Conservation (phyloP, 2,888 invertebrate species). For the Neoascia interrupta region DNA sequence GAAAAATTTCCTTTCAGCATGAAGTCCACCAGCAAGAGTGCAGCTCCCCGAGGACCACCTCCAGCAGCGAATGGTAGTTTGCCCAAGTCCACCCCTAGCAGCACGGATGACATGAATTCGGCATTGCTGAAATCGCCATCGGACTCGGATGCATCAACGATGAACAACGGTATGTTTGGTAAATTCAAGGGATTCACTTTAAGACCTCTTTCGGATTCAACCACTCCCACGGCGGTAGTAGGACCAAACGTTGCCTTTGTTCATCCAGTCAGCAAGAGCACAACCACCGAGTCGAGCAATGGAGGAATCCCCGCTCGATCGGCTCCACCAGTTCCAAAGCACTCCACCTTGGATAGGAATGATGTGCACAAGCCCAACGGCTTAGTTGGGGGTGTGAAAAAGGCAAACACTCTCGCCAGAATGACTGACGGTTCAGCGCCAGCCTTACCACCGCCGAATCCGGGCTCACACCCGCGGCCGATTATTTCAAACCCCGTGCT, state of each 20-base stretch:
- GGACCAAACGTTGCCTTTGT: constrained; percentile 82
- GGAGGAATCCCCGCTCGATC: constrained; percentile 80
- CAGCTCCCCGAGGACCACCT: constrained; percentile 75
- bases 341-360: constrained; percentile 77
- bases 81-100: constrained; percentile 82
- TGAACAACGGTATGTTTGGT: constrained; percentile 87
- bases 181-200: constrained; percentile 93
- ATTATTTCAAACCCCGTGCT: constrained; percentile 90
- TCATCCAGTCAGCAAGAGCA: constrained; percentile 75
- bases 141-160: constrained; percentile 80
- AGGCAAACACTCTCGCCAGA: constrained; percentile 61
- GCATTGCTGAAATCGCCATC: constrained; percentile 83
- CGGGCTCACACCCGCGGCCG: constrained; percentile 84
- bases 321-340: constrained; percentile 85
- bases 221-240: constrained; percentile 74
- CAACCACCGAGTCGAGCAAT: constrained; percentile 72
- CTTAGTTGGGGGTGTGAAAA: constrained; percentile 68
- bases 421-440: constrained; percentile 73
- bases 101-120: constrained; percentile 87
- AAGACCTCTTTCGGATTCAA: constrained; percentile 77
- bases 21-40: constrained; percentile 74
- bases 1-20: constrained; percentile 73
- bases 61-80: constrained; percentile 73
- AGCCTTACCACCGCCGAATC: constrained; percentile 84
- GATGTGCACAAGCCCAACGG: constrained; percentile 72